Percentiles rank a stretch among this genome's conserved stretches.
These are phyloP conservation scores for Diabrotica virgifera DNA, from an alignment of 1,140 invertebrate species.

Conservation along the genomic window DNA sequence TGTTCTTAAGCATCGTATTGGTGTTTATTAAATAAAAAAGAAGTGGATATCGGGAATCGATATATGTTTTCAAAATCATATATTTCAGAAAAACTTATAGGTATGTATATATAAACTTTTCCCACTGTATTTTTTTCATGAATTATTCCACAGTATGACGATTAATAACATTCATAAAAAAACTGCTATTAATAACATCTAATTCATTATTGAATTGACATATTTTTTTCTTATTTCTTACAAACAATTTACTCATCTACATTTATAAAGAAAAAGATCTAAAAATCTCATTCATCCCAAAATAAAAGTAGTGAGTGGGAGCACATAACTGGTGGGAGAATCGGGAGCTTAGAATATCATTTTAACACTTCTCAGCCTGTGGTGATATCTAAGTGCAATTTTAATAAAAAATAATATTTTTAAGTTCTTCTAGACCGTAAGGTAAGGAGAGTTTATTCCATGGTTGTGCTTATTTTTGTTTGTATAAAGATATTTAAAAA, in stretches of 20 bases:
- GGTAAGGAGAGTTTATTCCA: neutral
- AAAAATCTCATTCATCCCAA: neutral
- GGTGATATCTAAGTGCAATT: neutral
- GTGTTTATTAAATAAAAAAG: too few species aligned
- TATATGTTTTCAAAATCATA: too few species aligned
- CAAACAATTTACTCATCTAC: neutral
- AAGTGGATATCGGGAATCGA: too few species aligned
- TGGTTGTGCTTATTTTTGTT: too few species aligned
- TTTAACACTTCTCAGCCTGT: neutral
- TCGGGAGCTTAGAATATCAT: neutral
- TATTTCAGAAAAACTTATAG: too few species aligned
- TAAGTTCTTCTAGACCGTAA: neutral
- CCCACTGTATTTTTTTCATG: too few species aligned
- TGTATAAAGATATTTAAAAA: too few species aligned
- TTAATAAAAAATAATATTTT: neutral
- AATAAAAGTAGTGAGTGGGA: neutral
- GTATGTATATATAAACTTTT: too few species aligned
- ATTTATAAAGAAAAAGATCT: neutral
- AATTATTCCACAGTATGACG: too few species aligned
- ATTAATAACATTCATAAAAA: too few species aligned
- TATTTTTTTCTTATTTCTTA: neutral
- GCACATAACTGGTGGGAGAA: slow-evolving; percentile 1
- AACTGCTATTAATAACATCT: neutral
- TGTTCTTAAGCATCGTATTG: too few species aligned
- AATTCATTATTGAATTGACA: neutral